Percentiles rank a stretch among this genome's conserved stretches.
phyloP scores from a whole-genome alignment of 2,113 vertebrate genomes.

The Panthera leo region DNA sequence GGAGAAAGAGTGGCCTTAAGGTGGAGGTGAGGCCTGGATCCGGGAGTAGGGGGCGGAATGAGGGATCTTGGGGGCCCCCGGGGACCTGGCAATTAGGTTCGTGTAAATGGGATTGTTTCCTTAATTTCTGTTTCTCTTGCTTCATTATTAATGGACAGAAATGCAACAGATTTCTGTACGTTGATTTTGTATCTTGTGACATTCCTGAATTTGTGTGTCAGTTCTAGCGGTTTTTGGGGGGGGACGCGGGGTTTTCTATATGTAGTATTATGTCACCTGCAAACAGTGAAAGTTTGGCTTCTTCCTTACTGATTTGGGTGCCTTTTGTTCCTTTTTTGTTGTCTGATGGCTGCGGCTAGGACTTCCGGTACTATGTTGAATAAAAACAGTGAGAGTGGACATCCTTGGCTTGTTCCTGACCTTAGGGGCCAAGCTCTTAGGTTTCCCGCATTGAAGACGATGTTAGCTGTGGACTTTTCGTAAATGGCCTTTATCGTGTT shows the following conservation, averaged over 20 bases:
- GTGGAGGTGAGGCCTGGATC: background rate
- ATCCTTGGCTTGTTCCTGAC: background rate
- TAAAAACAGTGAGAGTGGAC: background rate
- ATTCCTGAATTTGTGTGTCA: too few relatives aligned
- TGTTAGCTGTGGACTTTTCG: background rate
- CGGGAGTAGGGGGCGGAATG: background rate
- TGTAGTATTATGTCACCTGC: background rate
- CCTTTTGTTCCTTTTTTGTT: background rate
- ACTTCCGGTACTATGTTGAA: background rate
- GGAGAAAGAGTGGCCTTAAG: background rate
- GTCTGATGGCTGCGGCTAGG: background rate
- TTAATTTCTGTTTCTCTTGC: too few relatives aligned
- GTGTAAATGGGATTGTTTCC: too few relatives aligned
- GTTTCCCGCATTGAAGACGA: background rate
- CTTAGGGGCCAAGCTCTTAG: background rate
- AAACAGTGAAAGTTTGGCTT: background rate
- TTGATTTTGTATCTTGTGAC: too few relatives aligned
- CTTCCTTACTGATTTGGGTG: background rate
- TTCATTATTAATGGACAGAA: too few relatives aligned
- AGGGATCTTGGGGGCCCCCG: background rate
- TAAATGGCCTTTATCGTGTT: background rate
- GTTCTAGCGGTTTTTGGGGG: background rate
- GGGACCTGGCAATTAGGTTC: too few relatives aligned
- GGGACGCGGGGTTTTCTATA: background rate
- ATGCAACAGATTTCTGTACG: too few relatives aligned